Percentiles rank a stretch among this genome's conserved stretches.
phyloP scores from a whole-genome alignment of 2,888 invertebrate genomes.

The Aspidapion aeneum region DNA sequence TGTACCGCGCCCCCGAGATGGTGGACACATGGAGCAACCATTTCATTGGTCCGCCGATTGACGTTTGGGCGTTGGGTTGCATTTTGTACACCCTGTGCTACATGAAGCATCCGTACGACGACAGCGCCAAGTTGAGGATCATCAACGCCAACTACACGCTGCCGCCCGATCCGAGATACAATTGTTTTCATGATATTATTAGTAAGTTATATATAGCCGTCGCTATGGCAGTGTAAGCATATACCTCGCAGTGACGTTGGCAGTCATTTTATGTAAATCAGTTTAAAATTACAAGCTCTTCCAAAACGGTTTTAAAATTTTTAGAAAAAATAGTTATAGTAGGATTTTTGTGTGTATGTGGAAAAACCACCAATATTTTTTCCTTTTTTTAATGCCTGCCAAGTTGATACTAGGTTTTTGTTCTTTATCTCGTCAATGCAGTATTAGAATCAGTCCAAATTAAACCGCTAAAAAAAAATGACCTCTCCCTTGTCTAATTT shows the following conservation, averaged over 20 bases:
- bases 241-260: no score
- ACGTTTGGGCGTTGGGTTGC: slow-evolving; percentile 98
- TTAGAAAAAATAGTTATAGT: not conserved
- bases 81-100: slow-evolving; percentile 89
- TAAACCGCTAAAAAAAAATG: no score
- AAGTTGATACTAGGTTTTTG: no score
- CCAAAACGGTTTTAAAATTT: not conserved
- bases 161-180: slow-evolving; percentile 76
- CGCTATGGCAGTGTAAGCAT: no score
- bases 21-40: slow-evolving; percentile 96
- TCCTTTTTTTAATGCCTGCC: no score
- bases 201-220: slow-evolving; percentile 67
- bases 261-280: no score
- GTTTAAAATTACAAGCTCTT: no score
- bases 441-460: no score
- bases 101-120: slow-evolving; percentile 95
- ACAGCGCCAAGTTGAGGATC: slow-evolving; percentile 91
- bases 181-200: slow-evolving; percentile 86
- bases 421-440: no score
- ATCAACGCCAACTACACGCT: slow-evolving; percentile 93
- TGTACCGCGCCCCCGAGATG: slow-evolving; percentile 99
- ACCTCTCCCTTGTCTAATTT: no score
- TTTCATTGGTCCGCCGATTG: slow-evolving; percentile 85
- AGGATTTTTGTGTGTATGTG: not conserved
- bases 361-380: no score